A percentile compares a stretch with the other conserved stretches of the same genome.
phyloP scores from a whole-genome alignment of 2,113 vertebrate genomes.

The Anoplopoma fimbria region DNA sequence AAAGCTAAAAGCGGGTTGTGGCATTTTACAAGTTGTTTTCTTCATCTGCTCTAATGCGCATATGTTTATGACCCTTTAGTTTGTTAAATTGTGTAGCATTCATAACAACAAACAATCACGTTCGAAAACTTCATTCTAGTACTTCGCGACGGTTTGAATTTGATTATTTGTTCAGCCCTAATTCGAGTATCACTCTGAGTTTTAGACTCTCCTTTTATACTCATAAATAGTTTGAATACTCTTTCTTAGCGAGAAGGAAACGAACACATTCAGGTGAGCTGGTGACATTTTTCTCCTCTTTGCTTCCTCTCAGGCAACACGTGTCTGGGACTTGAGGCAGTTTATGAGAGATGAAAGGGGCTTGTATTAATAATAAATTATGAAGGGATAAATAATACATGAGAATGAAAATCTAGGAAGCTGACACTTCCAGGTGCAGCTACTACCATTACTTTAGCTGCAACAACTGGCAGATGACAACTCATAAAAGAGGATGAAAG shows the following conservation, averaged over 20 bases:
- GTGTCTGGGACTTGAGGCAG: conserved; percentile 56
- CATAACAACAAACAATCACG: neutral
- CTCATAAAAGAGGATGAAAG: conserved; percentile 23
- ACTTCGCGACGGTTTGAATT: neutral
- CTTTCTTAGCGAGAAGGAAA: conserved; percentile 43
- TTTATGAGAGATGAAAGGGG: conserved; percentile 74
- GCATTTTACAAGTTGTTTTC: neutral
- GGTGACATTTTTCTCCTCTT: conserved; percentile 54
- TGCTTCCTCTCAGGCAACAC: conserved; percentile 54
- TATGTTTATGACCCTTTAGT: neutral
- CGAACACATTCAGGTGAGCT: conserved; percentile 29
- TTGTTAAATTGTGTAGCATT: neutral
- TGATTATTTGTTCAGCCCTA: neutral
- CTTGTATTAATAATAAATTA: conserved; percentile 78
- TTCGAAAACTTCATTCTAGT: neutral
- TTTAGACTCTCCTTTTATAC: conserved; percentile 22
- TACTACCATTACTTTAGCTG: conserved; percentile 30
- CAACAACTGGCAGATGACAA: conserved; percentile 34
- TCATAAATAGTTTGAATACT: conserved; percentile 44
- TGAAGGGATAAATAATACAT: conserved; percentile 76
- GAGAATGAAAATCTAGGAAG: conserved; percentile 65
- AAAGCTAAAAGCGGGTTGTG: neutral
- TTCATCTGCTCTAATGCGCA: neutral
- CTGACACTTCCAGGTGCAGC: conserved; percentile 60
- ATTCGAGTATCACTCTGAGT: neutral